A percentile compares a stretch with the other conserved stretches of the same genome.
These are phyloP conservation scores for Pristionchus fissidentatus DNA, from an alignment of 2,888 invertebrate genomes.

Conservation along the genomic window DNA sequence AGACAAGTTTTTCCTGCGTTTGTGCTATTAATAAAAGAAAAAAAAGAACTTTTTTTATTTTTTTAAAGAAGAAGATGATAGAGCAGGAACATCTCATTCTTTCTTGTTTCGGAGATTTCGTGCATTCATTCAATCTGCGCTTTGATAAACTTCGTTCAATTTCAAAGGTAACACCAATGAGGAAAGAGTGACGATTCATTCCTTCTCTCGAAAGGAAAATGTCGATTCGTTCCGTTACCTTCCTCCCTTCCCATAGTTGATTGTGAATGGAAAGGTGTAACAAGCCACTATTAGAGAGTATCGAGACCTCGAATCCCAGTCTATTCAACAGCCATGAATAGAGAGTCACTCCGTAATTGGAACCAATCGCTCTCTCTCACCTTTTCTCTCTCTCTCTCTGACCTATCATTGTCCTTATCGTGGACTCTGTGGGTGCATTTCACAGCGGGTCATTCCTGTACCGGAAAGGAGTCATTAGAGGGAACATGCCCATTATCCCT, in stretches of 20 bases:
- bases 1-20: too few relatives aligned
- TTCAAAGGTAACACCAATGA: background rate
- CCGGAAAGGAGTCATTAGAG: background rate
- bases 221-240: too few relatives aligned
- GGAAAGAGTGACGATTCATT: background rate
- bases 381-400: too few relatives aligned
- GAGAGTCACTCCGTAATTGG: slow-evolving; percentile 13
- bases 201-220: background rate
- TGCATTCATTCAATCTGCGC: background rate
- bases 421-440: background rate
- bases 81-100: background rate
- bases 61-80: too few relatives aligned
- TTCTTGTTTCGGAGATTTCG: background rate
- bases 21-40: too few relatives aligned
- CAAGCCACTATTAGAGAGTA: slow-evolving; percentile 30
- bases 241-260: too few relatives aligned
- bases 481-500: too few relatives aligned
- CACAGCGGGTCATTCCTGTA: slow-evolving; percentile 10
- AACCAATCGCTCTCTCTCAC: slow-evolving; percentile 36
- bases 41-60: too few relatives aligned
- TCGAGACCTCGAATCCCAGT: slow-evolving; percentile 2
- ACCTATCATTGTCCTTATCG: slow-evolving; percentile 37
- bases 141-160: background rate
- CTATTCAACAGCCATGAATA: slow-evolving; percentile 13
- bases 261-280: slow-evolving; percentile 41